Conservation (phyloP, 2,888 invertebrate species). For the Platerodrilus igneus region DNA sequence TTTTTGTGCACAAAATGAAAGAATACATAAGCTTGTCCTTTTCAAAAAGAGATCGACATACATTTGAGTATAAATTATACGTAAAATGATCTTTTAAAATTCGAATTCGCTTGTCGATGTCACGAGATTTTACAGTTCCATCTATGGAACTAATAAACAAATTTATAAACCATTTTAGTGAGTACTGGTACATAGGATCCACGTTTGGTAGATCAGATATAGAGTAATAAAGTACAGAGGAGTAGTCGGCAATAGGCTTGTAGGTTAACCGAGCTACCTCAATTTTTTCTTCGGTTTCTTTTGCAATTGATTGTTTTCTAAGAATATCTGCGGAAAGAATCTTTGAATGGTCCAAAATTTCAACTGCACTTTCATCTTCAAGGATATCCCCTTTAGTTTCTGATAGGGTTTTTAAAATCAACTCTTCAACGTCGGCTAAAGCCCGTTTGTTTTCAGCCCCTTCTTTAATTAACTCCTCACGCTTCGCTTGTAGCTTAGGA, state of each 20-base stretch:
- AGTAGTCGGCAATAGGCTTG: constrained; percentile 72
- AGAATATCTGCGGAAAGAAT: constrained; percentile 73
- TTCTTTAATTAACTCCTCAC: constrained; percentile 73
- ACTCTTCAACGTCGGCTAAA: constrained; percentile 81
- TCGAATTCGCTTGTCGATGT: constrained; percentile 63
- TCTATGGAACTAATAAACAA: constrained; percentile 74
- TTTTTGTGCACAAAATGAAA: constrained; percentile 71
- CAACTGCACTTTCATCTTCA: constrained; percentile 86
- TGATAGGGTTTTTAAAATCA: constrained; percentile 78
- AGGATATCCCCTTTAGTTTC: constrained; percentile 82
- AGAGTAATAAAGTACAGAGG: constrained; percentile 76
- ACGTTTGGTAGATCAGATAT: constrained; percentile 78
- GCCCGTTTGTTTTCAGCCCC: constrained; percentile 76
- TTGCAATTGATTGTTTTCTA: constrained; percentile 73
- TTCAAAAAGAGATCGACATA: constrained; percentile 79
- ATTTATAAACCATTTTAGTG: constrained; percentile 80
- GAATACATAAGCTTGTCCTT: constrained; percentile 81
- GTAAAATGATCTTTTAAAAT: constrained; percentile 73
- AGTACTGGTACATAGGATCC: constrained; percentile 88
- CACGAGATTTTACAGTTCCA: constrained; percentile 66
- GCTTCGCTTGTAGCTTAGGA: constrained; percentile 76
- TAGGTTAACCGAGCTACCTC: constrained; percentile 72
- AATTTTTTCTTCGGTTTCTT: constrained; percentile 73
- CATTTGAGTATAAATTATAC: constrained; percentile 73
- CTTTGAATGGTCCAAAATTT: constrained; percentile 83